Base-by-base conservation (phyloP, 2,113 vertebrate genomes). In the Nibea albiflora region DNA sequence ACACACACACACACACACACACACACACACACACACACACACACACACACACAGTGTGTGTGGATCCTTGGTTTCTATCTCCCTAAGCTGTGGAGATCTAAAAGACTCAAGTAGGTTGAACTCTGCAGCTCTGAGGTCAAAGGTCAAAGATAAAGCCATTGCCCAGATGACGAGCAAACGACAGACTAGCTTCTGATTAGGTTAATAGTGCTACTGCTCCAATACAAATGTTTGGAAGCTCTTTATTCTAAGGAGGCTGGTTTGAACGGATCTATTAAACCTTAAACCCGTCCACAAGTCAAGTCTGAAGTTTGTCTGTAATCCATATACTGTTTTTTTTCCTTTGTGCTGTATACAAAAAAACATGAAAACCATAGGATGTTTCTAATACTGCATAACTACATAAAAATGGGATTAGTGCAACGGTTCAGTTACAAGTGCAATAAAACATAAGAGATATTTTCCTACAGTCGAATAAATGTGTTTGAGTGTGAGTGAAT, bases 101-200 rank as follows among this genome's bases (percentile, higher is more conserved):
- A 14, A 26, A 67, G 47, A 73, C n/a, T 47, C 47, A 8, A 49
- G 44, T 49, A 63, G 68, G 28, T 46, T 80, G 82, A 80, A 65
- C 68, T 86, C 69, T 50, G 26, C 54, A 49, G 72, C 62, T 73
- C 62, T 14, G 20, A 50, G 85, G 78, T 85, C 73, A 88, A 61
- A 87, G 77, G 73, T 76, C 47, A 47, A 0, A 73, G 68, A 70
- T 87, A 80, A 88, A 85, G 68, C 81, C 76, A 52, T 53, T 56
- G 76, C 72, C 67, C 73, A 85, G 76, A 69, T 80, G 74, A 84
- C 64, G 1, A 54, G 47, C 73, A 64, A 57, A 83, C 44, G 71
- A 78, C 63, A 73, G 46, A 28, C 4, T 8, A 44, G 71, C 72
- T 58, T 76, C 77, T 76, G 78, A 84, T 50, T 28, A 28, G 76